Conservation (phyloP, 2,797 vertebrate species). For the Takifugu rubripes region DNA sequence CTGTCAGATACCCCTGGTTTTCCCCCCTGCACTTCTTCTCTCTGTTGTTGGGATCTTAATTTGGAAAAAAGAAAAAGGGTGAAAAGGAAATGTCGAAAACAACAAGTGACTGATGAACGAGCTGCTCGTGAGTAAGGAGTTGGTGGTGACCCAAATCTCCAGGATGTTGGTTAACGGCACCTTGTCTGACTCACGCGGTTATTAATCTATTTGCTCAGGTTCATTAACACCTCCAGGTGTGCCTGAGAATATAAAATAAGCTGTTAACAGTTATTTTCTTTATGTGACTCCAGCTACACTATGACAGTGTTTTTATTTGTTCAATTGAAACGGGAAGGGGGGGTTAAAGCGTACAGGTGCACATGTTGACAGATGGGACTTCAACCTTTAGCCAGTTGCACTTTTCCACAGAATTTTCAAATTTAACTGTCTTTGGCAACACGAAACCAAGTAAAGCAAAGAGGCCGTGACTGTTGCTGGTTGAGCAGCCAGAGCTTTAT, state of each 20-base stretch:
- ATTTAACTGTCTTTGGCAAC: slow-evolving; percentile 29
- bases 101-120: slow-evolving; percentile 4
- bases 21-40: slow-evolving; percentile 19
- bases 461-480: slow-evolving; percentile 7
- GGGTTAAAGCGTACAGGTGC: not conserved
- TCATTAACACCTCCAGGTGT: too few relatives aligned
- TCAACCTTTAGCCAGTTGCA: slow-evolving; percentile 5
- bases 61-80: slow-evolving; percentile 39
- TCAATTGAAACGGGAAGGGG: not conserved
- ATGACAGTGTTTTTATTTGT: not conserved
- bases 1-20: slow-evolving; percentile 51
- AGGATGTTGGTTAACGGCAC: not conserved
- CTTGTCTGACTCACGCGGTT: too few relatives aligned
- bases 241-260: too few relatives aligned
- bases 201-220: too few relatives aligned
- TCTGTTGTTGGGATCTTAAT: slow-evolving; percentile 55
- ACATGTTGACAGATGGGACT: slow-evolving; percentile 19
- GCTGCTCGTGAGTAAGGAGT: not conserved
- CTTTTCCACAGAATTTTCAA: not conserved
- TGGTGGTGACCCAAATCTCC: not conserved
- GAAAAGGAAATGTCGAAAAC: slow-evolving; percentile 30
- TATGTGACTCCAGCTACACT: too few relatives aligned
- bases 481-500: not conserved
- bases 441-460: slow-evolving; percentile 22
- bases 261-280: too few relatives aligned